These are phyloP conservation scores for Megalops cyprinoides DNA, from an alignment of 2,797 vertebrate species.

Conservation along the genomic window DNA sequence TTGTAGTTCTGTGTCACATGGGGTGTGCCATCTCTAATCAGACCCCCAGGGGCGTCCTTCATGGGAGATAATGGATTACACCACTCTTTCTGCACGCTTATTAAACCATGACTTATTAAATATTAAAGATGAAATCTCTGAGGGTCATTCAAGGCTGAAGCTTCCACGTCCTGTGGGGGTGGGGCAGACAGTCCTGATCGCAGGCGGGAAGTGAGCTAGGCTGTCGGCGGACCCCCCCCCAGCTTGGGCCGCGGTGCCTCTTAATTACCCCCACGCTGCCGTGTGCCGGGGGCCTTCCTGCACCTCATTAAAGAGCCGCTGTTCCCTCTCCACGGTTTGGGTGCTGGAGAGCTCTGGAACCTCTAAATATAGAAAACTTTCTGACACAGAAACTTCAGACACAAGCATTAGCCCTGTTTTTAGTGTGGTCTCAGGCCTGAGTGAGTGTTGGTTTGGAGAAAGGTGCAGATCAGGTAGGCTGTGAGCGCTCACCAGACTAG, in stretches of 20 bases:
- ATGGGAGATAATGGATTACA: not conserved
- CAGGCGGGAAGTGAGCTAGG: not conserved
- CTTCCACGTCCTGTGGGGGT: not conserved
- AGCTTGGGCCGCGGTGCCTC: not conserved
- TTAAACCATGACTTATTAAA: conserved; percentile 29
- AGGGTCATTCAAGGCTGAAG: not conserved
- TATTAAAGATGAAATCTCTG: conserved; percentile 21
- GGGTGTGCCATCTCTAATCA: not conserved
- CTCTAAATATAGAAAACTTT: not conserved
- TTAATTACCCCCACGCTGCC: not conserved
- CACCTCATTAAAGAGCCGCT: not conserved
- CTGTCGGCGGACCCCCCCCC: not conserved
- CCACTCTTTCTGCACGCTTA: not conserved
- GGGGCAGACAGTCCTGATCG: not conserved
- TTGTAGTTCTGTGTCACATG: not conserved
- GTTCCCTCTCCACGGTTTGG: not conserved
- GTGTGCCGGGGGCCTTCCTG: not conserved
- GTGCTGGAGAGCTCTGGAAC: not conserved
- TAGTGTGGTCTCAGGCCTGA: not conserved
- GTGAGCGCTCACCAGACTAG: not conserved
- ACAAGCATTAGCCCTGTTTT: not conserved
- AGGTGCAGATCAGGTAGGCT: not conserved
- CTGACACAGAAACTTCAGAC: not conserved
- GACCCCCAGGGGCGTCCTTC: not conserved
- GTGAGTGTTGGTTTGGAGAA: not conserved